Base-by-base conservation (phyloP, 2,888 invertebrate species). In the Shargacucullia verbasci region DNA sequence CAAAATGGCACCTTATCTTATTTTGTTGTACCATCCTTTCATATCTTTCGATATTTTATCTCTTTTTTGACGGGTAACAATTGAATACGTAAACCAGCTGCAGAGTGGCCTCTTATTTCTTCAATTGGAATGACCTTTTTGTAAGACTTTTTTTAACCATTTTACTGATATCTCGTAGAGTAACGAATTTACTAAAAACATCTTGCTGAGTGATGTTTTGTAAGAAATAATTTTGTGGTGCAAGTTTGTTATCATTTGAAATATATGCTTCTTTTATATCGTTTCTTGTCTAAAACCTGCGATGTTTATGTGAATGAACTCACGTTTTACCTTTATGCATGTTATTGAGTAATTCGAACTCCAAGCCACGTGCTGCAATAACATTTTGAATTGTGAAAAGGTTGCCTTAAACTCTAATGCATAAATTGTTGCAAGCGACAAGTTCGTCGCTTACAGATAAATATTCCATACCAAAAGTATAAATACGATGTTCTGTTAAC, bases 261-360 rank as follows among this genome's bases (percentile, higher is more conserved):
- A 41, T 41, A 13, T 44, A 33, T 34, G 20, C 60, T 38, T 8
- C 46, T 67, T 29, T 6, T 13, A 13, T 40, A 33, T n/a, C n/a
- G 13, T 33, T 34, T n/a, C 7, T 29, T n/a, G 10, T 41, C 25
- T 35, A 27, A 52, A 25, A 35, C 12, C 31, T 31, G 4, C 14
- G 10, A 14, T 38, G 45, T 60, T 34, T 38, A 46, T 20, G 44
- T 44, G 40, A 31, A 25, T 38, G 25, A 58, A 53, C 48, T 46
- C 48, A 65, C 34, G 48, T 45, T 57, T 53, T 57, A 40, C 38
- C 47, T 57, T 31, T 70, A 12, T 37, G 56, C 39, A 35, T 63
- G 38, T 69, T 65, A 63, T 65, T 70, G 45, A 63, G 48, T 49
- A 63, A 63, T 69, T 43, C 37, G 45, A 55, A 12, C 25, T 69